Evolutionary conservation across 2,797 vertebrate species (phyloP), one percentile per base, ranked within the genome.

Genomic region (Capromys pilorides): DNA sequence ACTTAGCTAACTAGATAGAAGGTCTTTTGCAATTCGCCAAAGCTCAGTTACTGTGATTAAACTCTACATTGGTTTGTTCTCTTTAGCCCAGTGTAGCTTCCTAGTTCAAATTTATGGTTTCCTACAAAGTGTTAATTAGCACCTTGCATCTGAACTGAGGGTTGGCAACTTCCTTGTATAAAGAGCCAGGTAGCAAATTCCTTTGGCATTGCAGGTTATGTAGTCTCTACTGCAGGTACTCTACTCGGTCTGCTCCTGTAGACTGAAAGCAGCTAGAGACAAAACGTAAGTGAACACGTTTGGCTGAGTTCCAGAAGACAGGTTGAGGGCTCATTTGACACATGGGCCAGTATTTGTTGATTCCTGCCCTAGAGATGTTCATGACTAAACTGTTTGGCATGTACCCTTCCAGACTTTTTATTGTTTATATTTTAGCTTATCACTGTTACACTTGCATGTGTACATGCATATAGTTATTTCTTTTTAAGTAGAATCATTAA

Each of bases 381-480:
- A n/a, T 31, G 92, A 59, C 19, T 80, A 28, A 66, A 31, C 26
- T 28, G 51, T 26, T 84, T 80, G 78, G 22, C 66, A 18, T 87
- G 24, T 24, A 57, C 36, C 54, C 22, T 92, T 79, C 6, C 69
- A 95, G n/a, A 84, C 21, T 13, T 67, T 81, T 88, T 79, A 87
- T 82, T 75, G 78, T 45, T 95, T 88, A 92, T 57, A 66, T 86
- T 83, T 92, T 90, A 75, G 79, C 59, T 95, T 88, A 92, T 49
- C 64, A 88, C 67, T 86, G 45, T 86, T 83, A 28, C 6, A 62
- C 93, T 81, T 94, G 49, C 36, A 51, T 54, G 86, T 45, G 31
- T 61, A 61, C 61, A 79, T n/a, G 41, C 79, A 67, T 79, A 69
- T 11, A n/a, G 10, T 64, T 36, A 39, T 86, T 92, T 93, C 28